phyloP scores from a whole-genome alignment of 2,113 vertebrate genomes.

The Actenoides hombroni region DNA sequence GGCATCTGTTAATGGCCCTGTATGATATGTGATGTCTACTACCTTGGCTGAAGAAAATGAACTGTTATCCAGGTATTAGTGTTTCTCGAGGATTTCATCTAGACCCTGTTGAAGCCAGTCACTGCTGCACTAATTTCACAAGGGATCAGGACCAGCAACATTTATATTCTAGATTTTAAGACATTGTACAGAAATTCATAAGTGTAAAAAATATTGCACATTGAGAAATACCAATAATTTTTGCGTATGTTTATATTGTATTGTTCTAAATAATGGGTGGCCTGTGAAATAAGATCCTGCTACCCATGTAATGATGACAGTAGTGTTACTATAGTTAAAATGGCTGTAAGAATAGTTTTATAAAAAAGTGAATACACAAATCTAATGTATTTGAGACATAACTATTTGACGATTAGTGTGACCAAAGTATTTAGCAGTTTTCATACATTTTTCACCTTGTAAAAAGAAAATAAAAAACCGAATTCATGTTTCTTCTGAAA shows the following conservation, averaged over 20 bases:
- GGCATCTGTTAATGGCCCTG: constrained; percentile 87
- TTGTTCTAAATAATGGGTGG: constrained; percentile 90
- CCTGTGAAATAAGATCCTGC: constrained; percentile 88
- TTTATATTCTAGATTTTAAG: constrained; percentile 86
- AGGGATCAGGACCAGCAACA: constrained; percentile 97
- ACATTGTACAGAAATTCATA: constrained; percentile 91
- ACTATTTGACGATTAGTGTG: constrained; percentile 85
- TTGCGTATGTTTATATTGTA: constrained; percentile 97
- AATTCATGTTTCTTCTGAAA: constrained; percentile 78
- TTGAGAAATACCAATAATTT: constrained; percentile 87
- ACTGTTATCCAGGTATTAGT: constrained; percentile 71
- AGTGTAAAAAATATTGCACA: constrained; percentile 86
- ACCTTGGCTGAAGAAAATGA: constrained; percentile 74
- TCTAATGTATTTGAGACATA: constrained; percentile 85
- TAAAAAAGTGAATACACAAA: constrained; percentile 95
- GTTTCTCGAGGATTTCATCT: constrained; percentile 73
- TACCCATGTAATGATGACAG: constrained; percentile 90
- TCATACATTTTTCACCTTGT: constrained; percentile 82
- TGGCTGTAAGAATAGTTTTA: constrained; percentile 99
- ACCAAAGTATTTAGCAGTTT: constrained; percentile 87
- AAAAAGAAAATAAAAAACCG: constrained; percentile 52
- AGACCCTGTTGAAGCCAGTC: constrained; percentile 74
- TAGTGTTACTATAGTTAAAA: constrained; percentile 93
- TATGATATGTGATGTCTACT: constrained; percentile 78
- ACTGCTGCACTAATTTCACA: constrained; percentile 83